Base-by-base conservation (phyloP, 2,888 invertebrate genomes). In the Eupithecia subumbrata region DNA sequence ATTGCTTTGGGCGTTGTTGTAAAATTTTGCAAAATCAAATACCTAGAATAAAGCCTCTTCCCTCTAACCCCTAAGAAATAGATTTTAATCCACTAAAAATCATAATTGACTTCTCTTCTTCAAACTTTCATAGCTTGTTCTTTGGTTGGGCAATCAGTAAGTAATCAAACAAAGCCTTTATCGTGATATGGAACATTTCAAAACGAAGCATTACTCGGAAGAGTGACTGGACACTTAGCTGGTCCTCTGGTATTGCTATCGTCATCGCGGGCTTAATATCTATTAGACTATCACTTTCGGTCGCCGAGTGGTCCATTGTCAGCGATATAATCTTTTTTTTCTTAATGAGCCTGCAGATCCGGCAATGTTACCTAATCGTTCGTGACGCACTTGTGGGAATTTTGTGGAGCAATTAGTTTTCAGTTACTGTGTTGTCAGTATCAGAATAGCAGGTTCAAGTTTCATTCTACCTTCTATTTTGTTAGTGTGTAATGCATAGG, bases 241-340 rank as follows among this genome's bases (percentile, higher is more conserved):
- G 81, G 82, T 82, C 86, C 87, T 85, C 85, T 84, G 85, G 87
- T 88, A 89, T 87, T 83, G 85, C 87, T 86, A 89, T 88, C 89
- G 88, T 89, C 91, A 89, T 90, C 84, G 85, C 78, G 84, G 83
- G 83, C 87, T 88, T 87, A 86, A 90, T 91, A 90, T 92, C 90
- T 91, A 89, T 90, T 88, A 90, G 86, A 92, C 92, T 93, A 94
- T 93, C 92, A 92, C 93, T 93, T 93, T 93, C 90, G 85, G 92
- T 90, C 91, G 89, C 86, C 87, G 90, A 91, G 90, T 92, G 88
- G 87, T 89, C 90, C 90, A 92, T 93, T 92, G 93, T 93, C 86
- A 85, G 87, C 83, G 91, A 92, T 93, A 91, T 89, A 88, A 93
- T 93, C 92, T 88, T 90, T 91, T n/a, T 91, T 91, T 92, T 88